Base-by-base conservation (phyloP, 2,797 vertebrate species). In the Chiroxiphia lanceolata region DNA sequence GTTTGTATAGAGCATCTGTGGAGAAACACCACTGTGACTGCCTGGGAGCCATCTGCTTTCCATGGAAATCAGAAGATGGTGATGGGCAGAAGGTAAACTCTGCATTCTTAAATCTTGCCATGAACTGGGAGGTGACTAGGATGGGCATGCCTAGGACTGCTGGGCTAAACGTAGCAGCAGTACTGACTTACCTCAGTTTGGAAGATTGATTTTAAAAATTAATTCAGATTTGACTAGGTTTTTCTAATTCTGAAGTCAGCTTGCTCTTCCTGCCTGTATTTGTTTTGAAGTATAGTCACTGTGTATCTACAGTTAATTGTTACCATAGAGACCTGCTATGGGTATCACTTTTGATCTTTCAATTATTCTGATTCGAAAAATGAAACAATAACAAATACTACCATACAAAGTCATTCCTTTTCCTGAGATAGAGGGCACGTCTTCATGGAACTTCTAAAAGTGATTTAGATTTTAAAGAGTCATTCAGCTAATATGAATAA, bases 261-360 rank as follows among this genome's bases (percentile, higher is more conserved):
- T 59, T 63, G 9, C 13, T 68, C 26, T 50, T 79, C 90, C 59
- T 48, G 61, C 48, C 29, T 69, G 9, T 63, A 60, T 72, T 60
- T 69, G 18, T 61, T 89, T 19, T 71, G 33, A 82, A 61, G 69
- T 59, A 47, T 4, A 45, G 31, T 56, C 51, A 61, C 21, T 91
- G 57, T 31, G n/a, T 84, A 79, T 40, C 44, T 77, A 44, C 50
- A 89, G 65, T 75, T 87, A 83, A 47, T 70, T 83, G 84, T 38
- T 53, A 63, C 63, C 77, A 68, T 2, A 50, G 56, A 83, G 36
- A 56, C 20, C 36, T 63, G 75, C 71, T 68, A 72, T 10, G 40
- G 82, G 75, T 91, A 96, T 85, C 68, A 90, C 60, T 59, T 93
- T 76, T 83, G 67, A 79, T 95, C 71, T 88, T 95, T 76, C 53